These are phyloP conservation scores for Eristalis arbustorum DNA, from an alignment of 2,888 invertebrate genomes.

Conservation along the genomic window DNA sequence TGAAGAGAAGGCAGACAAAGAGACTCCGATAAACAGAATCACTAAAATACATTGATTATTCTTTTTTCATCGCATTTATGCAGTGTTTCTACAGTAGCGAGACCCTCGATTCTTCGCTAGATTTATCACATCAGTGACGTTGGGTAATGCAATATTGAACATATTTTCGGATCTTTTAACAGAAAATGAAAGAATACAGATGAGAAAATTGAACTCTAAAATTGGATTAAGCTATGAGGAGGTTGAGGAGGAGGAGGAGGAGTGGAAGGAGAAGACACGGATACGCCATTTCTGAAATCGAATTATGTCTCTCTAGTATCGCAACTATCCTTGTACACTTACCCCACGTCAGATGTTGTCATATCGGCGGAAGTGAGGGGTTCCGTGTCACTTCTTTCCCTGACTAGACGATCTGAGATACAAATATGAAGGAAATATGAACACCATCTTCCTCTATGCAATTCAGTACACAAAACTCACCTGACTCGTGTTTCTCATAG, in stretches of 20 bases:
- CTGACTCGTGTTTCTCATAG: slow-evolving; percentile 82
- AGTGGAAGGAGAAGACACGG: slow-evolving; percentile 22
- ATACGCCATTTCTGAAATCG: slow-evolving; percentile 62
- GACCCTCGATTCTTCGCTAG: slow-evolving; percentile 1
- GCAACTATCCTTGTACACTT: slow-evolving; percentile 61
- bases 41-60: slow-evolving; percentile 6
- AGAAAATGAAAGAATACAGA: slow-evolving; percentile 2
- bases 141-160: slow-evolving; percentile 53
- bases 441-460: slow-evolving; percentile 25
- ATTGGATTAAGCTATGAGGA: slow-evolving; percentile 60
- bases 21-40: slow-evolving; percentile 30
- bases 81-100: background rate
- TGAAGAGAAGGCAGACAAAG: background rate
- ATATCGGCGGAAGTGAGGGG: slow-evolving; percentile 79
- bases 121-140: slow-evolving; percentile 19
- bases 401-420: slow-evolving; percentile 77
- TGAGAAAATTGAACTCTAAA: slow-evolving; percentile 55
- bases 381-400: slow-evolving; percentile 78
- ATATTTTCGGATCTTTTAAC: slow-evolving; percentile 20
- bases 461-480: slow-evolving; percentile 71
- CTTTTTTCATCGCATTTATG: background rate
- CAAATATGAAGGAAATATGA: slow-evolving; percentile 8
- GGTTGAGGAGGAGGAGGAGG: background rate
- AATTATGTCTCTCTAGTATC: slow-evolving; percentile 60
- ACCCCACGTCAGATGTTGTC: slow-evolving; percentile 77